Base-by-base conservation (phyloP, 2,113 vertebrate genomes). In the Semicossyphus pulcher region DNA sequence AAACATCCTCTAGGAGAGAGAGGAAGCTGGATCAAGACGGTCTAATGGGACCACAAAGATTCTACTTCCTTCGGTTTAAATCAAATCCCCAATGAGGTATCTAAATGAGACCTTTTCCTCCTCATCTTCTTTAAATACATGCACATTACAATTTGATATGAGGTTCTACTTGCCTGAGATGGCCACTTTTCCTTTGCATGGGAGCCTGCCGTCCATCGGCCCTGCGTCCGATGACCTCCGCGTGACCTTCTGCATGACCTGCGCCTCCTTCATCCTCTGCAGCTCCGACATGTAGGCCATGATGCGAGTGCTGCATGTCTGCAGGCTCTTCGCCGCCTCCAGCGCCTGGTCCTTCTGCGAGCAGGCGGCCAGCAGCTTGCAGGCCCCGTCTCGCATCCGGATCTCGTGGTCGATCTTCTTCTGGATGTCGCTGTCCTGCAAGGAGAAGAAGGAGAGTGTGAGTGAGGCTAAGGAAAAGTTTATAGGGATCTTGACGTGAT, bases 321-420 rank as follows among this genome's bases (percentile, higher is more conserved):
- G 93, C 61, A 98, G 94, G 84, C 94, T 97, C 90, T 97, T 97
- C 29, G 97, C 94, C 1, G 95, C 97, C 86, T 97, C 96, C 84
- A 98, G 86, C 0, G 96, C 93, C 87, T 98, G 97, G 54, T 96
- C 96, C 36, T 93, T 90, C 86, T 97, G 96, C 3, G 96, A 95
- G 69, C 96, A 97, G 8, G 96, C 96, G 0, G 94, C 96, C 92
- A 98, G 91, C 52, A 98, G 92, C 89, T 97, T 97, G 81, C 96
- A 96, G 20, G 96, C 95, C 0, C 96, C 97, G 11, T 98, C 97
- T 0, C 96, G 95, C 94, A 98, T 96, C 25, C 97, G 94, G 89
- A 98, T 96, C 93, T 98, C 97, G 63, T 96, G 95, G 88, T 98
- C 97, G 3, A 98, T 95, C 82, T 96, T 96, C 87, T 95, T 95